Base-by-base conservation (phyloP, 2,113 vertebrate species). In the Gallinago media region DNA sequence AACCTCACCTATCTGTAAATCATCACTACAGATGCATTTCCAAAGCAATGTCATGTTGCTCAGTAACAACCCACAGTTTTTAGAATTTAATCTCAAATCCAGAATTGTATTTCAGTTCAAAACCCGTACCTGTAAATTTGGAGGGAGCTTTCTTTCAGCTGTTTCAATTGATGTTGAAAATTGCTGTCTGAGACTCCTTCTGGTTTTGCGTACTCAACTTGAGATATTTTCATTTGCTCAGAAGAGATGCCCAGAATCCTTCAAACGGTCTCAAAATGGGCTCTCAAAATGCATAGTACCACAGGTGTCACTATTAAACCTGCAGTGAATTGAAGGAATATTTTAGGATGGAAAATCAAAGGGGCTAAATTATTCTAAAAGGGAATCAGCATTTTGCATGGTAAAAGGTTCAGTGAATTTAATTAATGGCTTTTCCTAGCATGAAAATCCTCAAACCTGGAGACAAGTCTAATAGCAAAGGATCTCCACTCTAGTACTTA, bases 21-120 rank as follows among this genome's bases (percentile, higher is more conserved):
- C 79, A 50, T 59, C 72, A 54, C 29, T 38, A 71, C n/a, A 70
- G 79, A 83, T 62, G 59, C 55, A 81, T 92, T 92, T 96, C 85
- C 83, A 97, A 56, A 85, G 68, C 1, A 0, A 32, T 12, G n/a
- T 9, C 2, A 3, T 44, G 66, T 25, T 0, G 0, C 76, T 62
- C 3, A 4, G 34, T 56, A 90, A 73, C 40, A 73, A 25, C 46
- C 25, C 55, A 58, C 72, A 74, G 61, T 95, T 96, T 92, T 86
- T 74, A 96, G 95, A 96, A 95, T 84, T 83, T 74, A 23, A 58
- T 70, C 85, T 94, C 67, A 77, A 84, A 73, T 86, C 50, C 95
- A 88, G 91, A 94, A 67, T 12, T 76, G 34, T 77, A 49, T 73
- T 74, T 85, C 56, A 50, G 63, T 50, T 70, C 36, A 70, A 68